phyloP scores from a whole-genome alignment of 2,113 vertebrate species.

The Misgurnus mizolepis region DNA sequence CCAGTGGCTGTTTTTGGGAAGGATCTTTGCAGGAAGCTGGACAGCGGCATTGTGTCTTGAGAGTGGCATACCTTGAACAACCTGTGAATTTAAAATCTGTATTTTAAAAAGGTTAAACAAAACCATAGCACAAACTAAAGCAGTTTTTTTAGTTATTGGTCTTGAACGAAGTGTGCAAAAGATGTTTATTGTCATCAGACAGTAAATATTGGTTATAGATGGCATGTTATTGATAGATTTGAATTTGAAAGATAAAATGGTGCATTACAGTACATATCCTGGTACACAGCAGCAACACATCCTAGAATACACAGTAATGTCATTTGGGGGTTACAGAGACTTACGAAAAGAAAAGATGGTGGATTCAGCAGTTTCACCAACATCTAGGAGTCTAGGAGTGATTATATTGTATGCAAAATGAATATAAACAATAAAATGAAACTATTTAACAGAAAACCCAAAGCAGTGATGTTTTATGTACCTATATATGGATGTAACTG shows the following conservation, averaged over 20 bases:
- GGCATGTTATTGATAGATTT: constrained; percentile 55
- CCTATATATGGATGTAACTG: neutral
- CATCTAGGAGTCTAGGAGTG: constrained; percentile 67
- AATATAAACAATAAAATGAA: constrained; percentile 71
- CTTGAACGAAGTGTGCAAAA: no score
- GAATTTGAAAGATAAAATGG: constrained; percentile 45
- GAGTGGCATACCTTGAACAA: neutral
- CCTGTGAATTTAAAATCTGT: constrained; percentile 11
- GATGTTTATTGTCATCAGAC: no score
- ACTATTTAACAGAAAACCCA: constrained; percentile 55
- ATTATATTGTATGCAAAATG: constrained; percentile 76
- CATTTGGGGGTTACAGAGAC: constrained; percentile 31
- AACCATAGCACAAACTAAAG: constrained; percentile 32
- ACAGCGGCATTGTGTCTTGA: neutral
- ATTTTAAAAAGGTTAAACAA: constrained; percentile 25
- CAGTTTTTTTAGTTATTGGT: neutral
- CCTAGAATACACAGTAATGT: constrained; percentile 23
- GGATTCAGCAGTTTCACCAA: constrained; percentile 67
- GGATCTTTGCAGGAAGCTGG: neutral
- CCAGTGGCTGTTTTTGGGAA: neutral
- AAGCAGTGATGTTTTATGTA: neutral
- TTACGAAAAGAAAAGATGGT: constrained; percentile 37
- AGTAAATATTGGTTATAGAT: constrained; percentile 43
- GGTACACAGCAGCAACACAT: constrained; percentile 35
- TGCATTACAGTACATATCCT: constrained; percentile 24